These are phyloP conservation scores for Drosophila sturtevanti DNA, from an alignment of 1,140 invertebrate genomes.

Conservation along the genomic window DNA sequence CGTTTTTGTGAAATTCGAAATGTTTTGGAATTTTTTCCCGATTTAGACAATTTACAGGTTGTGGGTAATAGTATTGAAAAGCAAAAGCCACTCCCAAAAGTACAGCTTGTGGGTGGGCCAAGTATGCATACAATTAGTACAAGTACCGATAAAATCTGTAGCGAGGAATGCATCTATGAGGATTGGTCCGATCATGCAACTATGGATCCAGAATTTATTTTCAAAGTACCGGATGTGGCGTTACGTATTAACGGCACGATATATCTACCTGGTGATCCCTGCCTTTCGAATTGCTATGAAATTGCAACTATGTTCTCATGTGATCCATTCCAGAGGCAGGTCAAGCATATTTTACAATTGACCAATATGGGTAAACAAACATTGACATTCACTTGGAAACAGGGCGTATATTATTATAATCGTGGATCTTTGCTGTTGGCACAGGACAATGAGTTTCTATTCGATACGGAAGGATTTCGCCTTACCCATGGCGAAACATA, in stretches of 20 bases:
- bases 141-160: not conserved
- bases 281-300: slow-evolving; percentile 41
- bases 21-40: slow-evolving; percentile 69
- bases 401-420: slow-evolving; percentile 65
- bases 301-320: slow-evolving; percentile 43
- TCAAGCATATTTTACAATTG: slow-evolving; percentile 44
- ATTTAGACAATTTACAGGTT: slow-evolving; percentile 53
- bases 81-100: not conserved
- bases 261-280: slow-evolving; percentile 15
- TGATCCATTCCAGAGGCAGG: slow-evolving; percentile 44
- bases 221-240: slow-evolving; percentile 23
- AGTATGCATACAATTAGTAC: slow-evolving; percentile 25
- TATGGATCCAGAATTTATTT: not conserved
- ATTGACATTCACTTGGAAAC: slow-evolving; percentile 59
- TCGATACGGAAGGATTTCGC: slow-evolving; percentile 57
- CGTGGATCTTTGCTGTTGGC: slow-evolving; percentile 45
- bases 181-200: not conserved
- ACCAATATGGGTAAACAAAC: slow-evolving; percentile 62
- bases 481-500: slow-evolving; percentile 38
- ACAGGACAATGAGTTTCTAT: slow-evolving; percentile 67
- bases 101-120: slow-evolving; percentile 20
- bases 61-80: slow-evolving; percentile 33
- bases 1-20: slow-evolving; percentile 42
- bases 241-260: slow-evolving; percentile 46
- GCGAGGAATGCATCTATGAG: slow-evolving; percentile 30